Evolutionary conservation across 2,113 vertebrate genomes (phyloP).

Genomic region (Chionis minor): DNA sequence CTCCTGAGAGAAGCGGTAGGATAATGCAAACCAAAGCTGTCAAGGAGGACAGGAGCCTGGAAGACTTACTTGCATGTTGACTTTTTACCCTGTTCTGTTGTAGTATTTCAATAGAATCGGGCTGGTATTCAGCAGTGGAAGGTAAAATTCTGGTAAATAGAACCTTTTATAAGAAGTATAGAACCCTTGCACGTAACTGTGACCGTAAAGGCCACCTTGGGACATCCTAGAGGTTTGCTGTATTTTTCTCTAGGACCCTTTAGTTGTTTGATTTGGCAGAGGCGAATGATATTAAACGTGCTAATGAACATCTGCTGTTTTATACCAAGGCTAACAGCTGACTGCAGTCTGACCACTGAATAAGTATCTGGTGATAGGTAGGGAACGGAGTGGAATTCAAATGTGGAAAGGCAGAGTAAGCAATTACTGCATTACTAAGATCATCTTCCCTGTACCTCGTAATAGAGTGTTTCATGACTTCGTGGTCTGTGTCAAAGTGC

Average conservation of each 20-base stretch:
- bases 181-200: not conserved
- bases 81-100: not conserved
- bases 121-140: not conserved
- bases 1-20: not conserved
- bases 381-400: not conserved
- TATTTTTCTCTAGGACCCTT: not conserved
- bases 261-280: not conserved
- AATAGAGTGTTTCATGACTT: fast-evolving
- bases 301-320: not conserved
- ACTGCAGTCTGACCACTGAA: not conserved
- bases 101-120: not conserved
- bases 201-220: not conserved
- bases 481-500: not conserved
- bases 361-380: not conserved
- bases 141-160: not conserved
- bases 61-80: not conserved
- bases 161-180: not conserved
- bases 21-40: not conserved
- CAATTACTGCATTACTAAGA: fast-evolving
- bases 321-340: not conserved
- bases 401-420: not conserved
- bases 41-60: not conserved
- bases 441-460: not conserved
- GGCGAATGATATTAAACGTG: not conserved
- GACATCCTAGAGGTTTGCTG: fast-evolving